These are phyloP conservation scores for Agrotis segetum DNA, from an alignment of 2,888 invertebrate genomes.

Conservation along the genomic window DNA sequence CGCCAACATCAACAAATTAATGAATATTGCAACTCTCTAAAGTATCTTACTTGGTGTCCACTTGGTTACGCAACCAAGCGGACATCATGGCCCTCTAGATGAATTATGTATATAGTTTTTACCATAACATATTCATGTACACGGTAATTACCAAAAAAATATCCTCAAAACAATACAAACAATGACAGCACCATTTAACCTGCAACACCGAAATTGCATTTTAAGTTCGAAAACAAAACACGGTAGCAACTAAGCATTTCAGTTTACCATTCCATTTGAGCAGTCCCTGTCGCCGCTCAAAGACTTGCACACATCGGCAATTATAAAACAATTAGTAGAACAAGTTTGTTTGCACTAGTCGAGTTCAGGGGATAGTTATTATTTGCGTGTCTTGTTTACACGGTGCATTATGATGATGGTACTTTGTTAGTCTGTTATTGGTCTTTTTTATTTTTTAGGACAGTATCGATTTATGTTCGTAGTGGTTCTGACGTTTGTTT, in stretches of 20 bases:
- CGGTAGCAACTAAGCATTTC: constrained; percentile 10
- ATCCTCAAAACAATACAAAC: no score
- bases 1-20: no score
- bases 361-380: constrained; percentile 62
- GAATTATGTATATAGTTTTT: no score
- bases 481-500: no score
- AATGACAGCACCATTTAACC: neutral
- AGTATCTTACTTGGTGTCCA: no score
- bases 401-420: constrained; percentile 19
- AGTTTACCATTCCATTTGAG: constrained; percentile 55
- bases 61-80: no score
- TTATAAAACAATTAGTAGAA: constrained; percentile 58
- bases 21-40: no score
- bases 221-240: constrained; percentile 42
- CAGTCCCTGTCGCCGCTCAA: constrained; percentile 32
- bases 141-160: no score
- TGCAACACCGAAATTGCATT: constrained; percentile 29
- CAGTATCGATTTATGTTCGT: no score
- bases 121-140: no score
- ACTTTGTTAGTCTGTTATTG: neutral
- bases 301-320: constrained; percentile 59
- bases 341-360: constrained; percentile 48
- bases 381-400: constrained; percentile 59
- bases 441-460: neutral
- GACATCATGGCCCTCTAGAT: no score